These are phyloP conservation scores for Poeciliopsis presidionis DNA, from an alignment of 2,797 vertebrate species.

Conservation along the genomic window DNA sequence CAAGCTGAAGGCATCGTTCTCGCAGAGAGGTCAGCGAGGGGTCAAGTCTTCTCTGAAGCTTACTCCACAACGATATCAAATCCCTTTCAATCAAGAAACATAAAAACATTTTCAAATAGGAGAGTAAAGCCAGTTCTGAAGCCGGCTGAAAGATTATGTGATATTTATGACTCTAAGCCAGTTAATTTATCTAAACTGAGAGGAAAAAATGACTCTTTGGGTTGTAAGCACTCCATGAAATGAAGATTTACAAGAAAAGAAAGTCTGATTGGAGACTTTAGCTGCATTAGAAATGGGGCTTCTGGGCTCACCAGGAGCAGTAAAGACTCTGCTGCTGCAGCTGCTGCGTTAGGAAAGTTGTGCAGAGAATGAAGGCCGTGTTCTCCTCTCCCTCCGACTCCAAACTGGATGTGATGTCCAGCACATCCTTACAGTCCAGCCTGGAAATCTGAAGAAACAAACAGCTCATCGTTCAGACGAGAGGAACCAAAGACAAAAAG, in stretches of 20 bases:
- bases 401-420: constrained; percentile 96
- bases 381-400: constrained; percentile 96
- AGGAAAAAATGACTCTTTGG: neutral
- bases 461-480: neutral
- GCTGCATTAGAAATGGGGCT: neutral
- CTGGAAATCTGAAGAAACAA: constrained; percentile 86
- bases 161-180: neutral
- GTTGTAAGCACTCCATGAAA: neutral
- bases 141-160: neutral
- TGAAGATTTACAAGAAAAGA: neutral
- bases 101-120: neutral
- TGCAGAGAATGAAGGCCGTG: constrained; percentile 96
- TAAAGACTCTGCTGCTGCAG: constrained; percentile 93
- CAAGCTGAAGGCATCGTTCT: constrained; percentile 97
- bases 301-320: constrained; percentile 90
- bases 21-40: constrained; percentile 91
- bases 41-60: constrained; percentile 94
- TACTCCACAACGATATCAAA: constrained; percentile 96
- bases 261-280: neutral
- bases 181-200: neutral
- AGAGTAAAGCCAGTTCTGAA: neutral
- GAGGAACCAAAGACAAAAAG: neutral
- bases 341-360: constrained; percentile 97
- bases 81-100: constrained; percentile 83
- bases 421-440: constrained; percentile 93